Evolutionary conservation across 2,888 invertebrate genomes (phyloP).

Genomic region (Hirudinaria manillensis): DNA sequence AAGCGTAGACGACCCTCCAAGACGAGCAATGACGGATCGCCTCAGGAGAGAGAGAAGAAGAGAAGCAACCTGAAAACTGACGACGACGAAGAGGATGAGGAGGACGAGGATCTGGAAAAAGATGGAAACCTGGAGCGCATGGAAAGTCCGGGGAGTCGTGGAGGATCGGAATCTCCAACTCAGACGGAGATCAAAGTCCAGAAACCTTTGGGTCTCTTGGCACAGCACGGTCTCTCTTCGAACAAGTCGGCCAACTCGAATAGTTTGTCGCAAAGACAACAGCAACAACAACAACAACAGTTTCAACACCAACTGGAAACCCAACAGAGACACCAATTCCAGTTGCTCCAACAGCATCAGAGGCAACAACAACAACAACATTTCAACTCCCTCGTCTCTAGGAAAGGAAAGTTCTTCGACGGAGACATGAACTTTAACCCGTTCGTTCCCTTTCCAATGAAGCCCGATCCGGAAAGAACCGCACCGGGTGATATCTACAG

Average conservation of each 20-base stretch:
- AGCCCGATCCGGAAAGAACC: background rate
- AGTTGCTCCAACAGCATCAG: slow-evolving; percentile 20
- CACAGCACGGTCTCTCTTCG: slow-evolving; percentile 39
- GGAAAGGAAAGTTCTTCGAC: background rate
- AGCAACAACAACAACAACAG: slow-evolving; percentile 16
- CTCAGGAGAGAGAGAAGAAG: background rate
- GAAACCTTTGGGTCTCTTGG: slow-evolving; percentile 39
- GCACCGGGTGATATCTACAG: background rate
- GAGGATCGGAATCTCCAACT: background rate
- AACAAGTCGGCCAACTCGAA: background rate
- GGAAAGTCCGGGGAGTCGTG: slow-evolving; percentile 14
- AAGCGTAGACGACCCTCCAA: background rate
- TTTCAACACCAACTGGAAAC: slow-evolving; percentile 5
- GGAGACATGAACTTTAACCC: slow-evolving; percentile 4
- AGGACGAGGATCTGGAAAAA: slow-evolving; percentile 37
- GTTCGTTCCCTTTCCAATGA: background rate
- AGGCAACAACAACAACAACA: slow-evolving; percentile 15
- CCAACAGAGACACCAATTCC: background rate
- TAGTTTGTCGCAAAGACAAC: background rate
- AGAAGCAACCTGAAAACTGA: background rate
- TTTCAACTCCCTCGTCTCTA: background rate
- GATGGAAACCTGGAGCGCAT: slow-evolving; percentile 43
- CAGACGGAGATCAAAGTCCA: slow-evolving; percentile 40
- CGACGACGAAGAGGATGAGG: background rate
- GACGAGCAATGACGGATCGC: background rate